Base-by-base conservation (phyloP, 2,797 vertebrate species). In the Melanotaenia parkinsoni region DNA sequence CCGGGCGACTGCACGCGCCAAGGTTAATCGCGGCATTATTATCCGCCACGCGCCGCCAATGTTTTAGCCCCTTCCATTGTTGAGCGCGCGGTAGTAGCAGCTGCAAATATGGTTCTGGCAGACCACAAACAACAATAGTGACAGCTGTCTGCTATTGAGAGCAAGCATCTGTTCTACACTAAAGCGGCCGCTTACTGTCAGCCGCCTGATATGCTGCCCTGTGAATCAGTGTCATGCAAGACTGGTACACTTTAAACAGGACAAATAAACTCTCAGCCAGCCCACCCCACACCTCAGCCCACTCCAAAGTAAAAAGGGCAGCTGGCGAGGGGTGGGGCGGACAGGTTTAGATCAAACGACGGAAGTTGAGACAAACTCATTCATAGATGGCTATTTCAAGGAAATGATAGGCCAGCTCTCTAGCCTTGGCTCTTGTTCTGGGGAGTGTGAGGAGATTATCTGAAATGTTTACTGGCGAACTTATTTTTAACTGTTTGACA, bases 101-200 rank as follows among this genome's bases (percentile, higher is more conserved):
- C 95, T 95, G 94, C 94, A 93, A 93, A 95, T 92, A 94, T 90
- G 93, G 92, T 86, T 90, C 71, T 77, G 84, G 88, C 86, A 78
- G 86, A 88, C 92, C 89, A 81, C 88, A 91, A 93, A 94, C 94
- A 95, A 95, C 95, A 95, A 95, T 94, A 82, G 94, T 84, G 92
- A 93, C 95, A 95, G 94, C 95, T 95, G 95, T 93, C 94, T 85
- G 92, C 93, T 94, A 92, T 94, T 94, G 93, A 94, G 93, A 92
- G 87, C 86, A 43, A 93, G 94, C 92, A 94, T 95, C 94, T 96
- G 95, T 91, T 95, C 87, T 33, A 82, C 81, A 86, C 90, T 94
- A 93, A 91, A 92, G 89, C 94, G 90, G 89, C 90, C 89, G 92
- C 92, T 94, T 90, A 93, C 91, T 79, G 88, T 83, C 85, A 84